Base-by-base conservation (phyloP, 2,888 invertebrate species). In the Vanessa cardui region DNA sequence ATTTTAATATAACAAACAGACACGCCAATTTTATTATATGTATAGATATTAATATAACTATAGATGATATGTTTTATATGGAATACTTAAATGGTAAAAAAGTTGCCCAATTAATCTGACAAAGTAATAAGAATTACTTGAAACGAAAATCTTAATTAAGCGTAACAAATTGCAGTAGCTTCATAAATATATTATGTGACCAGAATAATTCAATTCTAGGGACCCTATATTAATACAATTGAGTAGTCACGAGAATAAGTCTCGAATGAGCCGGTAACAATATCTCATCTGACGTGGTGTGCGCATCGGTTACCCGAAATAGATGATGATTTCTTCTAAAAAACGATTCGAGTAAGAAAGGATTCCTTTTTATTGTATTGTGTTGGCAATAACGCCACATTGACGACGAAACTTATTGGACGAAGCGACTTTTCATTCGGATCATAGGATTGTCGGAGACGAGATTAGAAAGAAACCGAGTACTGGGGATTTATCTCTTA, bases 371-470 rank as follows among this genome's bases (percentile, higher is more conserved):
- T 89, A 90, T 90, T 90, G 91, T 90, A 90, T 90, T 90, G 88
- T 90, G 84, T 86, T 82, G 86, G 83, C 82, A 80, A 83, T 90
- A 91, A 90, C 88, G 84, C 88, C 90, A 87, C 89, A 84, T 86
- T 89, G 89, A 90, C 87, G 88, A 86, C 83, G 82, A 84, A 89
- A 87, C 88, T 91, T 91, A 91, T 91, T 91, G 91, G 88, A 87
- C 85, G 73, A 71, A 72, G 74, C 58, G 69, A 69, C 69, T 77
- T 75, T 75, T 75, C 76, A 68, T 74, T 74, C 75, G 74, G 75
- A 74, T 73, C 76, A 77, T 75, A 76, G 74, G 74, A 79, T 81
- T 81, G 81, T 78, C 79, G 78, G 77, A 62, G 63, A 83, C 54
- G 83, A 83, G 83, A 83, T 64, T 64, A 63, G 33, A 58, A 18